phyloP scores from a whole-genome alignment of 2,888 invertebrate genomes.

The Drosophila vallismaia region DNA sequence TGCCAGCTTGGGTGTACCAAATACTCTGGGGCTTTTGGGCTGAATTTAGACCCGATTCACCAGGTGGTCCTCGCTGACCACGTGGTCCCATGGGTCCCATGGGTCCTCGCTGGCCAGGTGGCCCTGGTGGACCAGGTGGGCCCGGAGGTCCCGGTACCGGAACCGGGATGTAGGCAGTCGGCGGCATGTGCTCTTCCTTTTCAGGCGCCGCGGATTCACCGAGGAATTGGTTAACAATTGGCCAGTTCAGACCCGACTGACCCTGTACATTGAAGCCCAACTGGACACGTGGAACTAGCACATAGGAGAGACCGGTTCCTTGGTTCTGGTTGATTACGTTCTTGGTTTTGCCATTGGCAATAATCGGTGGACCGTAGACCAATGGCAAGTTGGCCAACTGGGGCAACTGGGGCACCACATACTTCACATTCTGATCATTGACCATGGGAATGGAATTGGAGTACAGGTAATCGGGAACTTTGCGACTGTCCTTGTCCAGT shows the following conservation, averaged over 20 bases:
- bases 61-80: slow-evolving; percentile 52
- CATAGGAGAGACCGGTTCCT: slow-evolving; percentile 45
- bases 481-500: slow-evolving; percentile 66
- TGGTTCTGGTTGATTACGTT: slow-evolving; percentile 46
- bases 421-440: slow-evolving; percentile 70
- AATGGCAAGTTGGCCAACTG: slow-evolving; percentile 64
- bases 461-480: slow-evolving; percentile 79
- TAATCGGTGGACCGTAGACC: slow-evolving; percentile 57
- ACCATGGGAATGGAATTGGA: slow-evolving; percentile 72
- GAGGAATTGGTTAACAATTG: slow-evolving; percentile 43
- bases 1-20: slow-evolving; percentile 59
- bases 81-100: slow-evolving; percentile 48
- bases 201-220: slow-evolving; percentile 29
- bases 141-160: slow-evolving; percentile 69
- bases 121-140: slow-evolving; percentile 64
- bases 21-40: slow-evolving; percentile 50
- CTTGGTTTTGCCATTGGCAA: slow-evolving; percentile 33
- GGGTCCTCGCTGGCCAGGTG: slow-evolving; percentile 34
- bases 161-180: slow-evolving; percentile 45
- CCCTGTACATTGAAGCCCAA: slow-evolving; percentile 77
- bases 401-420: slow-evolving; percentile 74
- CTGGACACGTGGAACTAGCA: slow-evolving; percentile 65
- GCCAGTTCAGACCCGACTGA: slow-evolving; percentile 63
- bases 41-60: slow-evolving; percentile 9
- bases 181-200: slow-evolving; percentile 54